Conservation (phyloP, 2,888 invertebrate genomes). For the Spatulosminthurus flaviceps region DNA sequence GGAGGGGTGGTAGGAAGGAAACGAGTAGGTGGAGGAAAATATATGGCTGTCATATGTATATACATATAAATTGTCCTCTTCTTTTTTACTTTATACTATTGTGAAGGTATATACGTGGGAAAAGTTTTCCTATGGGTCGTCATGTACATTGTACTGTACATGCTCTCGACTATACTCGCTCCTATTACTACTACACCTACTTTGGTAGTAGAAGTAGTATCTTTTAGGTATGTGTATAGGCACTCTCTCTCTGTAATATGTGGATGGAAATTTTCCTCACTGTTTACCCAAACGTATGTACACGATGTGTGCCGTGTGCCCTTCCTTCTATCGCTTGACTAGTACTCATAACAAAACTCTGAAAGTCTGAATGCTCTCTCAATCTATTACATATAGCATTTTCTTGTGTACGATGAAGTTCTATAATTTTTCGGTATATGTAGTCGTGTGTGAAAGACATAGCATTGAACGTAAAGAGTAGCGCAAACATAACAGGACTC, state of each 20-base stretch:
- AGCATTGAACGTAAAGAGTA: background rate
- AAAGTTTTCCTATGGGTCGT: background rate
- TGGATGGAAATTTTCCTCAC: slow-evolving; percentile 2
- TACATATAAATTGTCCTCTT: background rate
- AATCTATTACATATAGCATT: background rate
- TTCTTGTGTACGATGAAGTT: background rate
- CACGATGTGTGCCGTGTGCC: background rate
- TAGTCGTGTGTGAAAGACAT: background rate
- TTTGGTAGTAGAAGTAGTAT: too few species aligned
- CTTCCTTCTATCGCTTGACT: background rate
- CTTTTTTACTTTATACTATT: background rate
- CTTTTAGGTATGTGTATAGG: background rate
- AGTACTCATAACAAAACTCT: background rate
- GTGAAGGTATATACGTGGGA: background rate
- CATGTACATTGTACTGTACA: background rate
- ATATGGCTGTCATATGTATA: slow-evolving; percentile 16
- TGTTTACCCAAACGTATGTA: background rate
- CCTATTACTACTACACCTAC: too few species aligned
- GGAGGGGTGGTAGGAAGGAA: slow-evolving; percentile 32
- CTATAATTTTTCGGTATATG: slow-evolving; percentile 1
- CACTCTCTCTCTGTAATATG: too few species aligned
- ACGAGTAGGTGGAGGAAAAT: slow-evolving; percentile 31
- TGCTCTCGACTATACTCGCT: too few species aligned
- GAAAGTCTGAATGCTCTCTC: background rate
- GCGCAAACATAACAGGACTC: slow-evolving; percentile 14